Percentiles rank a stretch among this genome's conserved stretches.
phyloP scores from a whole-genome alignment of 2,797 vertebrate genomes.

The Hemitrygon akajei region DNA sequence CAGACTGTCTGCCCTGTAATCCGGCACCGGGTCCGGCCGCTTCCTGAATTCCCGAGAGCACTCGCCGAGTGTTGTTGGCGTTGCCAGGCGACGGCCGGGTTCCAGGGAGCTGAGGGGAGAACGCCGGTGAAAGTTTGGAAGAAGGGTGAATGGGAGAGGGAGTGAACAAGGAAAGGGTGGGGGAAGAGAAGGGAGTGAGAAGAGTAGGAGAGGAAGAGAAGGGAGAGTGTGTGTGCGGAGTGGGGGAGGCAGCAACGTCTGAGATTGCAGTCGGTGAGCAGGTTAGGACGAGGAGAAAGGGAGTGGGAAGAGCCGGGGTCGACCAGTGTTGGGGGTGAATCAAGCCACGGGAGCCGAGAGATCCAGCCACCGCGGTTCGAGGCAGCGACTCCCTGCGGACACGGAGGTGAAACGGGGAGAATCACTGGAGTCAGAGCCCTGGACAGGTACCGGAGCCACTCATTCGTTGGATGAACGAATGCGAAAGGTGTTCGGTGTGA shows the following conservation, averaged over 20 bases:
- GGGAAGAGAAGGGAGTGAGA: background rate
- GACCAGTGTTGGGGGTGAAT: too few species aligned
- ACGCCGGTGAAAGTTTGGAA: background rate
- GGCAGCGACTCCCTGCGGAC: too few species aligned
- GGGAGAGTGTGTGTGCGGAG: background rate
- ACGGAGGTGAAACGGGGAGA: too few species aligned
- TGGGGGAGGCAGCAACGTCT: background rate
- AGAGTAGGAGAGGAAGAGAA: background rate
- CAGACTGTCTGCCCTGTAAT: too few species aligned
- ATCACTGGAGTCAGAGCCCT: too few species aligned
- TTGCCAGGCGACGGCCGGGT: background rate
- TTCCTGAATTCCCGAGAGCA: background rate
- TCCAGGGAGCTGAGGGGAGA: background rate
- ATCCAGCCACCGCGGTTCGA: too few species aligned
- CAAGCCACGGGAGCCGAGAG: too few species aligned
- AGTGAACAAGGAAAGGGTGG: background rate
- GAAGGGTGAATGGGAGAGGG: too few species aligned
- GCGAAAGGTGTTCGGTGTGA: too few species aligned
- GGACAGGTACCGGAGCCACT: too few species aligned
- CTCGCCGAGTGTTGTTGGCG: background rate
- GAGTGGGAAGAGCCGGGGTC: background rate
- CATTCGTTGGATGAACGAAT: too few species aligned
- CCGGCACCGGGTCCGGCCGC: background rate
- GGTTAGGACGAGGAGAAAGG: background rate
- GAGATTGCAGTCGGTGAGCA: background rate